Evolutionary conservation across 2,888 invertebrate species (phyloP).

Genomic region (Chloromyia formosa): DNA sequence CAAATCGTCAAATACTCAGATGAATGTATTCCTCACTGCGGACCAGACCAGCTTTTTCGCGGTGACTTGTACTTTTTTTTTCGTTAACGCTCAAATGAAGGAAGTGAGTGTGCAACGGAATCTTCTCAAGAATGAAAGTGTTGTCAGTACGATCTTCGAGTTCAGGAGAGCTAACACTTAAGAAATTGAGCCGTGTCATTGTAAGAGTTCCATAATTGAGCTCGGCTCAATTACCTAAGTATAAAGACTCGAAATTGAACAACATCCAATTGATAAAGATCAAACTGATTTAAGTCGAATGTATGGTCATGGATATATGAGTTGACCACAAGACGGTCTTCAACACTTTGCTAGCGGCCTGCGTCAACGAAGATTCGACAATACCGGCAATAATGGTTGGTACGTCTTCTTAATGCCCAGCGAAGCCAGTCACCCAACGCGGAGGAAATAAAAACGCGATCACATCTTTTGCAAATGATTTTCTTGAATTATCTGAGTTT

Average conservation of each 20-base stretch:
- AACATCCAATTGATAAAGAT: no score
- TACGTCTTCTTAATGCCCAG: not conserved
- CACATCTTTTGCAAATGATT: slow-evolving; percentile 32
- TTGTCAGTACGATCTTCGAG: not conserved
- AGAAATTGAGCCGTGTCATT: no score
- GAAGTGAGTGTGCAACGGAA: not conserved
- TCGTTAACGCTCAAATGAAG: not conserved
- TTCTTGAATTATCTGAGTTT: slow-evolving; percentile 23
- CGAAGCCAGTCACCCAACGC: not conserved
- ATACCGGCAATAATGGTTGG: not conserved
- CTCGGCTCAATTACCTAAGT: no score
- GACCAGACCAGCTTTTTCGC: not conserved
- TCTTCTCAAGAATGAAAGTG: slow-evolving; percentile 1
- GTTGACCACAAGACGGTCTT: no score
- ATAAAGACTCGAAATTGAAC: no score
- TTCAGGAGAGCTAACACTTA: not conserved
- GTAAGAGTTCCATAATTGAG: no score
- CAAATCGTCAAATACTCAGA: not conserved
- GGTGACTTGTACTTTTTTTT: not conserved
- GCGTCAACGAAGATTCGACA: not conserved
- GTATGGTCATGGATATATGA: no score
- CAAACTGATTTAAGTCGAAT: no score
- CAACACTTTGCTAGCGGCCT: no score
- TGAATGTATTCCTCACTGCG: not conserved
- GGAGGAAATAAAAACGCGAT: slow-evolving; percentile 11